Conservation (phyloP, 1,140 invertebrate species). For the Ruditapes philippinarum region DNA sequence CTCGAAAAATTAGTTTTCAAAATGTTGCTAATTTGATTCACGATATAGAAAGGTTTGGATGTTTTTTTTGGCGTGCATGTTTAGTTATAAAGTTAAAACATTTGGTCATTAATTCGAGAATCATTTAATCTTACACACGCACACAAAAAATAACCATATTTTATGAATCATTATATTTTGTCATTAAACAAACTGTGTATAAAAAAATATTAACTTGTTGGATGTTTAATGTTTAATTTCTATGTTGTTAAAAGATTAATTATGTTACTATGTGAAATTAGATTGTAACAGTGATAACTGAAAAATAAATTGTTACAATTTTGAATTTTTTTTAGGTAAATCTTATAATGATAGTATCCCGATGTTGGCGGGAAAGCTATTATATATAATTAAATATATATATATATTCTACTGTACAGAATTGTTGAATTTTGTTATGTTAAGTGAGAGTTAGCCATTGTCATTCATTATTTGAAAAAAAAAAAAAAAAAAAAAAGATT, state of each 20-base stretch:
- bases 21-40: no score
- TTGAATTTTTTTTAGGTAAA: background rate
- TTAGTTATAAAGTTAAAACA: no score
- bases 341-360: background rate
- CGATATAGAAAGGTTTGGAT: no score
- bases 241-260: constrained; percentile 26
- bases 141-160: background rate
- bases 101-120: no score
- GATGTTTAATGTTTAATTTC: constrained; percentile 11
- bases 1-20: no score
- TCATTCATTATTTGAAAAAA: constrained; percentile 7
- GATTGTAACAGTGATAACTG: background rate
- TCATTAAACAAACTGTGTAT: background rate
- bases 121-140: no score
- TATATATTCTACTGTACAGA: no score
- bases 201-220: background rate
- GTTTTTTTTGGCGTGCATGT: no score
- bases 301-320: background rate
- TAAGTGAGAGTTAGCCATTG: constrained; percentile 11
- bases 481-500: background rate
- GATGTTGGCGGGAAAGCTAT: background rate
- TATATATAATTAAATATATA: constrained; percentile 31
- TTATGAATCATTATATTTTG: background rate
- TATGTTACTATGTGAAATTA: background rate
- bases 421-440: constrained; percentile 40